Conservation (phyloP, 2,797 vertebrate species). For the Tokudaia muenninki region DNA sequence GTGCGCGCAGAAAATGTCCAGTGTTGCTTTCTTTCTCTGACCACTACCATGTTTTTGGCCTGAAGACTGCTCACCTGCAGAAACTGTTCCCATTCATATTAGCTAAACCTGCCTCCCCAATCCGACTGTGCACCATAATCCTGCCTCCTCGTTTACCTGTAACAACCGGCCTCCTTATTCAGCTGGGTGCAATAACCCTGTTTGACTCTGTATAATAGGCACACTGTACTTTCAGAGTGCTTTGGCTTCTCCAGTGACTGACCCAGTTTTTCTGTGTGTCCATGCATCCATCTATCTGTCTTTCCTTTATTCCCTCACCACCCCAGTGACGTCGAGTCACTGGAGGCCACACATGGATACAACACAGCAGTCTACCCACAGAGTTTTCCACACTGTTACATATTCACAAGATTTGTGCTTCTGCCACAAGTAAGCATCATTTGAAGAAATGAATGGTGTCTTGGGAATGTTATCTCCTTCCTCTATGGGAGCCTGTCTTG, state of each 20-base stretch:
- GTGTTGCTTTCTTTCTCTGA: neutral
- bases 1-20: neutral
- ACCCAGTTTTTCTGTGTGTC: neutral
- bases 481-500: neutral
- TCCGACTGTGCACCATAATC: neutral
- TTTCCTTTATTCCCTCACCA: neutral
- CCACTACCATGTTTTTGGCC: too few relatives aligned
- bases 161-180: neutral
- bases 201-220: too few relatives aligned
- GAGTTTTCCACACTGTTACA: conserved; percentile 10
- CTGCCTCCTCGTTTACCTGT: neutral
- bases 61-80: neutral
- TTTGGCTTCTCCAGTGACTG: neutral
- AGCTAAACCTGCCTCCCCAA: neutral
- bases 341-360: neutral
- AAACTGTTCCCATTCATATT: neutral
- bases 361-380: neutral
- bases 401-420: neutral
- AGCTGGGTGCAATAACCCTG: neutral
- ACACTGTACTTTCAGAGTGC: neutral
- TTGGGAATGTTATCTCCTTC: neutral
- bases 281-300: neutral
- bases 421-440: neutral
- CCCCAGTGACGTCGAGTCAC: neutral
- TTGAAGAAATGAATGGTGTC: neutral